Evolutionary conservation across 1,140 invertebrate genomes (phyloP).

Genomic region (Cyphomyrmex costatus): DNA sequence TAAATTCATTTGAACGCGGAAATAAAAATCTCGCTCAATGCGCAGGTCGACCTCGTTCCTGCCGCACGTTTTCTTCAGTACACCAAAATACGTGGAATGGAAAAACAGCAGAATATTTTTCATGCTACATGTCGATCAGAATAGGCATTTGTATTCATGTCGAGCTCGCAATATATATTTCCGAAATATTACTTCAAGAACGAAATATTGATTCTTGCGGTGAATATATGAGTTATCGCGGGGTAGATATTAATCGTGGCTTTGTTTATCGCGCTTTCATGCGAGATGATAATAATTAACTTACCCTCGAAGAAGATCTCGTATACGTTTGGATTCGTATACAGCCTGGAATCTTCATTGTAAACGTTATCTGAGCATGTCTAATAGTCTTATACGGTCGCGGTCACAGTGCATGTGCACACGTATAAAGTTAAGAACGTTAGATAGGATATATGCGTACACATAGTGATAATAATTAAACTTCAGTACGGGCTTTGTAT

Average conservation of each 20-base stretch:
- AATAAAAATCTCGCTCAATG: slow-evolving; percentile 55
- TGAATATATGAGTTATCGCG: slow-evolving; percentile 15
- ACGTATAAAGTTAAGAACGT: slow-evolving; percentile 52
- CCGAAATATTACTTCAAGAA: slow-evolving; percentile 51
- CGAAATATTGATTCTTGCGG: slow-evolving; percentile 40
- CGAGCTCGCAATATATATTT: slow-evolving; percentile 47
- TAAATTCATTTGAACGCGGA: slow-evolving; percentile 33
- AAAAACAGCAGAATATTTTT: slow-evolving; percentile 62
- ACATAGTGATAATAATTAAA: slow-evolving; percentile 51
- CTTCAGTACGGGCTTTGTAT: slow-evolving; percentile 42
- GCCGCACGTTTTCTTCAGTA: slow-evolving; percentile 51
- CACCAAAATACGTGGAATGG: slow-evolving; percentile 53
- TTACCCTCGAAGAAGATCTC: slow-evolving; percentile 17
- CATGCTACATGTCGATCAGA: slow-evolving; percentile 61
- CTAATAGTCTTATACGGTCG: slow-evolving; percentile 39
- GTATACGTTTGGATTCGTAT: neutral
- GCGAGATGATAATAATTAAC: slow-evolving; percentile 17
- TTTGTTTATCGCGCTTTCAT: neutral
- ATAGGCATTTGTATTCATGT: slow-evolving; percentile 58
- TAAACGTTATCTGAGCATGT: slow-evolving; percentile 62
- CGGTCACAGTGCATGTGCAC: slow-evolving; percentile 30
- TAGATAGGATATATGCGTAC: slow-evolving; percentile 6
- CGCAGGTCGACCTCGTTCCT: slow-evolving; percentile 39
- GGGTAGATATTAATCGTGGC: slow-evolving; percentile 20
- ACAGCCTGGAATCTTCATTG: neutral